A percentile compares a stretch with the other conserved stretches of the same genome.
phyloP scores from a whole-genome alignment of 35 echinoderm and acorn worm species.

The Apostichopus parvimensis region DNA sequence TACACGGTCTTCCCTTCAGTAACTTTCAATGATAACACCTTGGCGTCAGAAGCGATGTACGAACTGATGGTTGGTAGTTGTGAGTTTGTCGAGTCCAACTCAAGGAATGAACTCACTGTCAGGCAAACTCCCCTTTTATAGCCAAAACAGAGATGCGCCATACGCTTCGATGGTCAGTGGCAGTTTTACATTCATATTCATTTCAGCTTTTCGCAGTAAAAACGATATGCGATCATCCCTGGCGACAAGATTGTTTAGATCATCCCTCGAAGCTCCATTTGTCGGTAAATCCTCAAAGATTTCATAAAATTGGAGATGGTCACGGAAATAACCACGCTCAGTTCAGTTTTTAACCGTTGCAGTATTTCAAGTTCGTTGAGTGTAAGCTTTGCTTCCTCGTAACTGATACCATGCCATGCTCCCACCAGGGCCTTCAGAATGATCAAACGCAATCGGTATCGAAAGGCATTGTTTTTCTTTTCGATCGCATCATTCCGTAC shows the following conservation, averaged over 20 bases:
- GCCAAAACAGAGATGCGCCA: too few species aligned
- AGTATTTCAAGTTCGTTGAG: neutral
- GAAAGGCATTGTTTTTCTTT: too few species aligned
- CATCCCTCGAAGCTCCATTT: too few species aligned
- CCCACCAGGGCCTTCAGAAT: too few species aligned
- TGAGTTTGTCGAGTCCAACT: neutral
- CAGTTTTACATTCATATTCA: too few species aligned
- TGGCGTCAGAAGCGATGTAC: neutral
- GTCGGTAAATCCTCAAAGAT: neutral
- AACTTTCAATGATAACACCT: neutral
- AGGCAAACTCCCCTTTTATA: too few species aligned
- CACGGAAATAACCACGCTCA: neutral
- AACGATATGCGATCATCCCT: neutral
- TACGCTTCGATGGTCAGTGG: too few species aligned
- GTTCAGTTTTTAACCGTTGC: neutral
- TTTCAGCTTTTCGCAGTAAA: too few species aligned
- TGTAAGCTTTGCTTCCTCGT: neutral
- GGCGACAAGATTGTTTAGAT: neutral
- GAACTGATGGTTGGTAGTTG: neutral
- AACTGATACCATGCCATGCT: too few species aligned
- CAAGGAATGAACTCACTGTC: neutral
- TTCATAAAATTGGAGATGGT: neutral
- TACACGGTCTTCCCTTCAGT: neutral
- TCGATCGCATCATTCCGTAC: too few species aligned
- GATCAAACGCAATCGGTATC: too few species aligned